Conservation (phyloP, 1,140 invertebrate genomes). For the Cataglyphis hispanica region DNA sequence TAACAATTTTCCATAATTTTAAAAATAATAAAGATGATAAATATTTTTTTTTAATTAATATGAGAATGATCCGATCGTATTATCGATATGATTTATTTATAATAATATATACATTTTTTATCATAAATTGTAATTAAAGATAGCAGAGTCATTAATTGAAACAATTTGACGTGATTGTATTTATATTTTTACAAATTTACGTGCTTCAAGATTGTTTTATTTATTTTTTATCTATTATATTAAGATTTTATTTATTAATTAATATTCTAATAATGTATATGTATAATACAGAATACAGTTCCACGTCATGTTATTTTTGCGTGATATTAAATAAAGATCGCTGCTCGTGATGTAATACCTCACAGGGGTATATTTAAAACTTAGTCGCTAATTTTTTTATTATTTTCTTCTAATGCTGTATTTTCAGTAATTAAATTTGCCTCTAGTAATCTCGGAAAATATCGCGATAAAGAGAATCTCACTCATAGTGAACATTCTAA, state of each 20-base stretch:
- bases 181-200: background rate
- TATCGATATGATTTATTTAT: background rate
- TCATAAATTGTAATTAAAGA: background rate
- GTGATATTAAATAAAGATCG: background rate
- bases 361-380: background rate
- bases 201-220: background rate
- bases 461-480: too few species aligned
- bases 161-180: background rate
- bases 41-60: too few species aligned
- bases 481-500: background rate
- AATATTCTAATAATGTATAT: background rate
- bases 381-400: too few species aligned
- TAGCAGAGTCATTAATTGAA: background rate
- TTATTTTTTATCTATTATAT: too few species aligned
- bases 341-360: background rate
- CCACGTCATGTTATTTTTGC: background rate
- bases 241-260: too few species aligned
- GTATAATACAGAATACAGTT: background rate
- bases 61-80: too few species aligned
- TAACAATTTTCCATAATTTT: too few species aligned
- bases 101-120: background rate
- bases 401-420: too few species aligned
- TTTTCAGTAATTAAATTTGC: too few species aligned
- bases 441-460: too few species aligned
- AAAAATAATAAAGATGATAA: too few species aligned